Conservation (phyloP, 2,797 vertebrate species). For the Ibycter americanus region DNA sequence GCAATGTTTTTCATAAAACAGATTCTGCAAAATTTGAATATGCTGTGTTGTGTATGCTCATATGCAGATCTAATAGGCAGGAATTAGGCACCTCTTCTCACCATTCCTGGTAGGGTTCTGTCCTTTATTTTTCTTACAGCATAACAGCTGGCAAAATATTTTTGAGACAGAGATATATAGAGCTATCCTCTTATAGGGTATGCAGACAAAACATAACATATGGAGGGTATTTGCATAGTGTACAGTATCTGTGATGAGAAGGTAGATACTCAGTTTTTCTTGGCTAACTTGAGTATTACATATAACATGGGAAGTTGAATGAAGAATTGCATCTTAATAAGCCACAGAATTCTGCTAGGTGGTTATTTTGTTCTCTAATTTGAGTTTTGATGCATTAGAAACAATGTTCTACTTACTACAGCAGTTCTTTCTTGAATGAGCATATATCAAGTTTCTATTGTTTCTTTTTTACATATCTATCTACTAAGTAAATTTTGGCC, state of each 20-base stretch:
- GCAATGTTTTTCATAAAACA: not conserved
- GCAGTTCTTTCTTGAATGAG: not conserved
- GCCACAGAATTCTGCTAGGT: not conserved
- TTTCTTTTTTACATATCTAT: not conserved
- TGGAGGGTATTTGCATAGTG: conserved; percentile 22
- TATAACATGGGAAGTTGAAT: not conserved
- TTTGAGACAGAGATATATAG: conserved; percentile 26
- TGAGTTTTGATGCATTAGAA: not conserved
- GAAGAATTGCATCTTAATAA: not conserved
- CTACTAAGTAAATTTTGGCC: not conserved
- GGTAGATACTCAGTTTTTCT: not conserved
- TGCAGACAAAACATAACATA: not conserved
- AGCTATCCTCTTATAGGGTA: not conserved
- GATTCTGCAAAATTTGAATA: not conserved
- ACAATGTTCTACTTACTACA: not conserved
- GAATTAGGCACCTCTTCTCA: not conserved
- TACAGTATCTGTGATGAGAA: not conserved
- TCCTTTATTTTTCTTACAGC: not conserved
- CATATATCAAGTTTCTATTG: not conserved
- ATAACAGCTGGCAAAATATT: conserved; percentile 24
- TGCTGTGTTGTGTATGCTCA: not conserved
- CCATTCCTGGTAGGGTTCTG: not conserved
- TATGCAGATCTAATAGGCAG: not conserved
- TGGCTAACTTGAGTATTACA: not conserved
- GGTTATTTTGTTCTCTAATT: not conserved